A percentile compares a stretch with the other conserved stretches of the same genome.
Conservation (phyloP, 30 jellyfish, hydroid and myxozoan genomes). For the Pelagia noctiluca region DNA sequence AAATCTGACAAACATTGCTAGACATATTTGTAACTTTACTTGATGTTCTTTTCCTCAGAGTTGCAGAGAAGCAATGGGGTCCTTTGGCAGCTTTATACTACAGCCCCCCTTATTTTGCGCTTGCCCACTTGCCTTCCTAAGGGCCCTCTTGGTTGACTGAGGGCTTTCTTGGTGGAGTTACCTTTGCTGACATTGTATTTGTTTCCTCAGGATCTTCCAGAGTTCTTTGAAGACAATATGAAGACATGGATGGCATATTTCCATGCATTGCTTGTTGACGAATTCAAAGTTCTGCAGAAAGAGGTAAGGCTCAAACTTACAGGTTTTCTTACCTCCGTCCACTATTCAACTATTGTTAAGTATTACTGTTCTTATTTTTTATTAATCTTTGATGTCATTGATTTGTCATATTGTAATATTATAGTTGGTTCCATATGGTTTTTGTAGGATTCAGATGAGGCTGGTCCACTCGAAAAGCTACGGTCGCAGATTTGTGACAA, state of each 20-base stretch:
- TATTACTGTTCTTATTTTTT: neutral
- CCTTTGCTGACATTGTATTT: too few relatives aligned
- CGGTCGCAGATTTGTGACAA: constrained; percentile 97
- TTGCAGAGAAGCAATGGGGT: too few relatives aligned
- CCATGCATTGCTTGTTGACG: constrained; percentile 84
- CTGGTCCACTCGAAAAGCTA: constrained; percentile 92
- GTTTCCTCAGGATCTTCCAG: constrained; percentile 90
- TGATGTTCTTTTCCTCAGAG: too few relatives aligned
- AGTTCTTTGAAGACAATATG: constrained; percentile 95
- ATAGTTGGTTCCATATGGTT: neutral
- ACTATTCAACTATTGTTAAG: neutral
- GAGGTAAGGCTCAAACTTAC: constrained; percentile 51
- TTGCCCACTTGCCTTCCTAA: too few relatives aligned
- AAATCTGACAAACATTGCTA: too few relatives aligned
- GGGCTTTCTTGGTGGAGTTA: too few relatives aligned
- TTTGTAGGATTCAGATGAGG: constrained; percentile 86
- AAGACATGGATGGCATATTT: constrained; percentile 93
- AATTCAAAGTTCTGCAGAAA: constrained; percentile 63
- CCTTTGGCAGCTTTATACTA: too few relatives aligned
- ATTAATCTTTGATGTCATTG: neutral
- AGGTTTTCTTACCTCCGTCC: too few relatives aligned
- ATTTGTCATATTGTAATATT: neutral
- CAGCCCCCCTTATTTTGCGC: too few relatives aligned
- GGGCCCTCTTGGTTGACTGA: too few relatives aligned
- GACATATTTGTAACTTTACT: too few relatives aligned